A percentile compares a stretch with the other conserved stretches of the same genome.
These are phyloP conservation scores for Cathartes aura DNA, from an alignment of 2,113 vertebrate genomes.

Conservation along the genomic window DNA sequence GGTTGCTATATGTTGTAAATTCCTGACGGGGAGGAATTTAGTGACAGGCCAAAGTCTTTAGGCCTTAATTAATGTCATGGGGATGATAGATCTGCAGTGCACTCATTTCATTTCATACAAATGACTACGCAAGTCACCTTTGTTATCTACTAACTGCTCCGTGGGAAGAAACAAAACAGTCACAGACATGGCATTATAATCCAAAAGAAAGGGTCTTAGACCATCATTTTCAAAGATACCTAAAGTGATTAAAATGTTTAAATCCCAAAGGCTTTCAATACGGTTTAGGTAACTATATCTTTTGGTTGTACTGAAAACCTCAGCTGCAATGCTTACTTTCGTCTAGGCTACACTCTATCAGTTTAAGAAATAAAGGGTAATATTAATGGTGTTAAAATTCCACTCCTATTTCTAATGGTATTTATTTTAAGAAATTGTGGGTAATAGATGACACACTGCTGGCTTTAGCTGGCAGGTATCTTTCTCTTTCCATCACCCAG, in stretches of 20 bases:
- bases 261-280: neutral
- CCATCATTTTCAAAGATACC: neutral
- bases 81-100: constrained; percentile 37
- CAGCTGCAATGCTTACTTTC: neutral
- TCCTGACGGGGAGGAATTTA: constrained; percentile 53
- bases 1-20: constrained; percentile 27
- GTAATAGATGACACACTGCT: neutral
- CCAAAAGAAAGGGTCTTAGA: neutral
- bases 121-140: neutral
- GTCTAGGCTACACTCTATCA: neutral
- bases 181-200: neutral
- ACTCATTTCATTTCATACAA: constrained; percentile 31
- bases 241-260: neutral
- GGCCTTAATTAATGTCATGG: constrained; percentile 54
- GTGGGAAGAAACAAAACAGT: neutral
- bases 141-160: constrained; percentile 3
- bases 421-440: neutral
- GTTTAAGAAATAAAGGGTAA: neutral
- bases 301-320: neutral
- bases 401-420: neutral
- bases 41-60: constrained; percentile 53
- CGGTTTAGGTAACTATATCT: neutral
- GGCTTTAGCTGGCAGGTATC: neutral
- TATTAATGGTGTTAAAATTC: neutral
- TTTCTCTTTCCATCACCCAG: neutral